Evolutionary conservation across 2,113 vertebrate genomes (phyloP).

Genomic region (Etheostoma cragini): DNA sequence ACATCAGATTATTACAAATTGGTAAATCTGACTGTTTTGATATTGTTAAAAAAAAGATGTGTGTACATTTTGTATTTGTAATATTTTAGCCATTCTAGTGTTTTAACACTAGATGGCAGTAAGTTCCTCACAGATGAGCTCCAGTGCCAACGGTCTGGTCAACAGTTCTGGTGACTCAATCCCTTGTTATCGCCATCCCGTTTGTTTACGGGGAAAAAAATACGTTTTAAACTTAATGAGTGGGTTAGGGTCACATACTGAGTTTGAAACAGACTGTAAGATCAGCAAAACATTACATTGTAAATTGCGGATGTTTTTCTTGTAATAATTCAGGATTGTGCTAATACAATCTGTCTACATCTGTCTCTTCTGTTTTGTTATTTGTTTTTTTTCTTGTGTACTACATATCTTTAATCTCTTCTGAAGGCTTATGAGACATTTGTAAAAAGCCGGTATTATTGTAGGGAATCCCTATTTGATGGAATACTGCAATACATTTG

Average conservation of each 20-base stretch:
- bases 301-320: neutral
- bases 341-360: neutral
- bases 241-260: neutral
- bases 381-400: neutral
- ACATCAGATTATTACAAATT: conserved; percentile 20
- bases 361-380: neutral
- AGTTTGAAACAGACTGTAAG: neutral
- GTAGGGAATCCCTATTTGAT: neutral
- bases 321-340: neutral
- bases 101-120: conserved; percentile 83
- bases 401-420: neutral
- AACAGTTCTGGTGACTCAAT: conserved; percentile 4
- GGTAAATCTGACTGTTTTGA: neutral
- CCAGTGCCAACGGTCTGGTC: conserved; percentile 15
- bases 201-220: neutral
- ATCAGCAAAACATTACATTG: neutral
- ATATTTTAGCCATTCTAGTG: conserved; percentile 9
- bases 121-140: conserved; percentile 46
- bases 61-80: conserved; percentile 4
- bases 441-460: neutral
- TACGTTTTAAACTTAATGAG: neutral
- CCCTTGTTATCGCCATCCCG: conserved; percentile 9
- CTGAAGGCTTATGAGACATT: neutral
- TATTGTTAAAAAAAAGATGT: neutral
- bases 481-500: neutral